Evolutionary conservation across 2,113 vertebrate genomes (phyloP), one percentile per base, ranked within the genome.

Genomic region (Steatornis caripensis): DNA sequence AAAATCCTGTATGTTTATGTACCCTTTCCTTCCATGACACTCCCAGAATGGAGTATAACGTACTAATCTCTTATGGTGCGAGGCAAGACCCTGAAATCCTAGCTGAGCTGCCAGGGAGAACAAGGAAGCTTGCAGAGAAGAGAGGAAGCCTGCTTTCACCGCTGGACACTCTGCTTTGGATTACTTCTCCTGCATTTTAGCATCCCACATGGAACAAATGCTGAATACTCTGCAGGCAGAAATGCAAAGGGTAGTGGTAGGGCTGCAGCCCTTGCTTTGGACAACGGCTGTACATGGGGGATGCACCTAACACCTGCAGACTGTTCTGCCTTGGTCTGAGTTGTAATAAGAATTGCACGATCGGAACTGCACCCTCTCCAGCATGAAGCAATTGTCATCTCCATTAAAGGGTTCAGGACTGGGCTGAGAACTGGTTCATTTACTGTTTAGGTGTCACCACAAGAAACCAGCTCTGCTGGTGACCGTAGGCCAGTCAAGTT

Each of bases 271-370:
- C 43, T 53, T 54, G 11, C 34, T 55, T 27, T 51, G 43, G 34
- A 37, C 1, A 4, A 34, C 1, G 30, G 37, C 7, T 4, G 1
- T 21, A 15, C 4, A 34, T 46, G 69, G 49, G 17, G 39, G 43
- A 34, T 13, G 15, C 20, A 16, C 1, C 3, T 10, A 48, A 89
- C 39, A 78, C 20, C 39, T 32, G 32, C 34, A 79, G 74, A 64
- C 9, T 1, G 0, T 19, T 66, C 69, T 74, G 72, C 60, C 24
- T 43, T 0, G 0, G 24, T 4, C 13, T 6, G 43, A 75, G 11
- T 11, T 41, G 37, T 1, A 53, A 30, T 5, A 45, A 53, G 41
- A 11, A 34, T 0, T 57, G 41, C 19, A 19, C 1, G 7, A n/a
- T 22, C 1, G 1, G 36, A 34, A 48, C 57, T 64, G 53, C 34